phyloP scores from a whole-genome alignment of 2,888 invertebrate genomes.

The Orgyia antiqua region DNA sequence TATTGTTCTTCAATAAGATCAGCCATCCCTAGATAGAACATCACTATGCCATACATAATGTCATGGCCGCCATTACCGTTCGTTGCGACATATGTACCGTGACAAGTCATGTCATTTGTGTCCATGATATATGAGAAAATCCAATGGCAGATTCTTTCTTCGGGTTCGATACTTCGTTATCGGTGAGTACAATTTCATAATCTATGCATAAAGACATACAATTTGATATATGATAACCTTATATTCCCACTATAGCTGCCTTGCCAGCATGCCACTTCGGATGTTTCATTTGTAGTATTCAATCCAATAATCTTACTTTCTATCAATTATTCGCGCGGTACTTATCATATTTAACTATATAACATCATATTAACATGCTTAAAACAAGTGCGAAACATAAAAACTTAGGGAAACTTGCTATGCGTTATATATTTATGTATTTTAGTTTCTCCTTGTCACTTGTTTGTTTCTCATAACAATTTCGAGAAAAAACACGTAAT shows the following conservation, averaged over 20 bases:
- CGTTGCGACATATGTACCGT: constrained; percentile 68
- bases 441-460: constrained; percentile 26
- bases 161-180: constrained; percentile 87
- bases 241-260: constrained; percentile 21
- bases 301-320: constrained; percentile 20
- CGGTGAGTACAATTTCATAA: constrained; percentile 78
- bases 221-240: constrained; percentile 34
- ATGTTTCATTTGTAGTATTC: constrained; percentile 18
- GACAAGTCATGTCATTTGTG: constrained; percentile 83
- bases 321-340: constrained; percentile 13
- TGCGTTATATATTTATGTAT: constrained; percentile 20
- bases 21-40: too few relatives aligned
- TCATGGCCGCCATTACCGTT: constrained; percentile 64
- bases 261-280: constrained; percentile 58
- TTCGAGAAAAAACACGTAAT: constrained; percentile 23
- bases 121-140: constrained; percentile 79
- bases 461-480: constrained; percentile 31
- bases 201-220: constrained; percentile 23
- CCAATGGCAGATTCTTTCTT: constrained; percentile 93
- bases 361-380: constrained; percentile 1
- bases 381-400: constrained; percentile 7
- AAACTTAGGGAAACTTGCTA: constrained; percentile 10
- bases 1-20: too few relatives aligned
- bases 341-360: constrained; percentile 6
- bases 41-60: constrained; percentile 40